Conservation (phyloP, 2,888 invertebrate genomes). For the Kuschelorhynchus macadamiae region DNA sequence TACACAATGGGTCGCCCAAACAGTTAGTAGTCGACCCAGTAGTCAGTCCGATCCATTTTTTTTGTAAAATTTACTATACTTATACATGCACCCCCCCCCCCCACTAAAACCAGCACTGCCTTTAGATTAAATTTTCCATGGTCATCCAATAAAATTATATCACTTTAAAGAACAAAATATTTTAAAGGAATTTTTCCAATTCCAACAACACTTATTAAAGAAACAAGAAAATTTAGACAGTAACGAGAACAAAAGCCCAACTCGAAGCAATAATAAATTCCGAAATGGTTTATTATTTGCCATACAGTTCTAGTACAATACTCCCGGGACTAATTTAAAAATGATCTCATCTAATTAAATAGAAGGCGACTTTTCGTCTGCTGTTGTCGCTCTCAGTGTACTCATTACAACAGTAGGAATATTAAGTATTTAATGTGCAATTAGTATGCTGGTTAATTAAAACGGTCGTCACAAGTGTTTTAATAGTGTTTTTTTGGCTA, state of each 20-base stretch:
- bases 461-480: background rate
- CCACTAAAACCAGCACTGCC: too few relatives aligned
- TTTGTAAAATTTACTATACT: too few relatives aligned
- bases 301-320: conserved; percentile 11
- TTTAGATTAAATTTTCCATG: too few relatives aligned
- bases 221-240: background rate
- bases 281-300: background rate
- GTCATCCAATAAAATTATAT: too few relatives aligned
- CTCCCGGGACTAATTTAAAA: conserved; percentile 12
- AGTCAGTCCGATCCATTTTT: too few relatives aligned
- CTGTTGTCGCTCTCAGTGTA: conserved; percentile 6
- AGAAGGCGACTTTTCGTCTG: conserved; percentile 17
- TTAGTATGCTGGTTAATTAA: conserved; percentile 1
- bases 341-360: conserved; percentile 21
- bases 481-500: background rate
- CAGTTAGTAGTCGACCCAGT: too few relatives aligned
- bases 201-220: background rate
- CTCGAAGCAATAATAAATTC: background rate
- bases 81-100: too few relatives aligned
- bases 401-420: background rate
- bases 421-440: conserved; percentile 3
- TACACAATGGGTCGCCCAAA: too few relatives aligned
- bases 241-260: background rate
- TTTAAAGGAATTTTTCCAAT: too few relatives aligned
- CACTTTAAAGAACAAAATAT: too few relatives aligned